Conservation (phyloP, 2,888 invertebrate species). For the Eupeodes latifasciatus region DNA sequence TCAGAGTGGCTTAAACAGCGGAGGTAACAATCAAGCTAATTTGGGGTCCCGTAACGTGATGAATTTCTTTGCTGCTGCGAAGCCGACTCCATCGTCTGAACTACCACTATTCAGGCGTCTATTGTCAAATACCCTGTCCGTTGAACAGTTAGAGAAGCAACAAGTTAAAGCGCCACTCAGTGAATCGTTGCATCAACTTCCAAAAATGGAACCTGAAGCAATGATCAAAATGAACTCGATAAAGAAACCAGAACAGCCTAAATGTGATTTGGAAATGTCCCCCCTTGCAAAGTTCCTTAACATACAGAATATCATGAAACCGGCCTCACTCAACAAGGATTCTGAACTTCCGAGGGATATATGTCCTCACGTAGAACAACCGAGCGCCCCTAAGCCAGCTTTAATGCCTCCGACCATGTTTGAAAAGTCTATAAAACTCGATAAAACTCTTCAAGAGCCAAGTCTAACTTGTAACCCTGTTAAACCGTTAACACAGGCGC, state of each 20-base stretch:
- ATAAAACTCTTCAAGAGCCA: constrained; percentile 58
- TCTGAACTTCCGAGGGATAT: constrained; percentile 67
- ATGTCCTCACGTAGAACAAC: constrained; percentile 75
- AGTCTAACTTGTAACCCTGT: constrained; percentile 55
- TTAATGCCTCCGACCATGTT: constrained; percentile 95
- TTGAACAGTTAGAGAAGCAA: constrained; percentile 95
- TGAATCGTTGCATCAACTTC: constrained; percentile 82
- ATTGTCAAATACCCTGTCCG: constrained; percentile 89
- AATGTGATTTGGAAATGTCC: constrained; percentile 68
- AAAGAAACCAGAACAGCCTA: constrained; percentile 56
- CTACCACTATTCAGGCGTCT: constrained; percentile 90
- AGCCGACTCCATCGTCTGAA: constrained; percentile 85
- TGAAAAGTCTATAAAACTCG: constrained; percentile 85
- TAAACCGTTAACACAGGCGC: constrained; percentile 93
- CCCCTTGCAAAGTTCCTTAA: constrained; percentile 71
- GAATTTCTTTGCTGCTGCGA: constrained; percentile 91
- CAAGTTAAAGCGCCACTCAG: constrained; percentile 91
- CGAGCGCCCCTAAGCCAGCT: constrained; percentile 87
- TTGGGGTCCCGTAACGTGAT: constrained; percentile 93
- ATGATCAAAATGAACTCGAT: constrained; percentile 48
- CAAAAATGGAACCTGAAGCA: constrained; percentile 72
- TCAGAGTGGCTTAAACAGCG: constrained; percentile 62
- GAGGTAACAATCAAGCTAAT: constrained; percentile 84
- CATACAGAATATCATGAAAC: constrained; percentile 58
- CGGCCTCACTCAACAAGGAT: constrained; percentile 72